Evolutionary conservation across 2,797 vertebrate genomes (phyloP), one percentile per base, ranked within the genome.

Genomic region (Pelobates cultripes): DNA sequence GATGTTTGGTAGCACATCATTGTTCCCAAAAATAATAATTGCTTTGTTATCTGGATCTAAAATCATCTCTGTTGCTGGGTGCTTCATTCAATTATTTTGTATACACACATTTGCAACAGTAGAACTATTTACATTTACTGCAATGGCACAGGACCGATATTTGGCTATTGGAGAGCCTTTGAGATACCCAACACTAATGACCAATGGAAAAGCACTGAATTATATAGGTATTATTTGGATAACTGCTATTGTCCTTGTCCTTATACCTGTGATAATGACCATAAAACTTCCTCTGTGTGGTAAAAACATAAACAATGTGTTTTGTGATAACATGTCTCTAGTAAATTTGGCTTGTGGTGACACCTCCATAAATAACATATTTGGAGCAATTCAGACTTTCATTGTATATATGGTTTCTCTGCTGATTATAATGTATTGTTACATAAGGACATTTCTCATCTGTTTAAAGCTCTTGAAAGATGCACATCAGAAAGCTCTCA

Each of bases 321-420:
- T 64, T 42, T 81, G 80, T 72, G 80, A 81, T 0, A 81, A 76
- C 42, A 77, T 81, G 80, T 81, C 80, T 14, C 42, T 76, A 2
- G 4, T 81, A 6, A 81, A 47, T 13, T 15, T 81, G 68, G 57
- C 80, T 3, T 81, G 80, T 77, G 73, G 60, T 1, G 43, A 71
- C n/a, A 8, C 57, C 3, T 43, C 68, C 3, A 44, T 72, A 1
- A 71, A 66, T 72, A 82, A 82, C 14, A 28, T 82, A 1, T 66
- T 67, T 45, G 80, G 74, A 14, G 15, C 64, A 5, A 43, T 66
- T 3, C 14, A 43, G 28, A 13, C 15, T 3, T n/a, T 77, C 1
- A 0, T 72, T 3, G 2, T 77, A 2, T 3, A 72, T 9, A 7
- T 17, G 0, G 15, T 12, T 8, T 7, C 69, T 14, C 3, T 73